Evolutionary conservation across 2,797 vertebrate species (phyloP).

Genomic region (Chaunax sp.): DNA sequence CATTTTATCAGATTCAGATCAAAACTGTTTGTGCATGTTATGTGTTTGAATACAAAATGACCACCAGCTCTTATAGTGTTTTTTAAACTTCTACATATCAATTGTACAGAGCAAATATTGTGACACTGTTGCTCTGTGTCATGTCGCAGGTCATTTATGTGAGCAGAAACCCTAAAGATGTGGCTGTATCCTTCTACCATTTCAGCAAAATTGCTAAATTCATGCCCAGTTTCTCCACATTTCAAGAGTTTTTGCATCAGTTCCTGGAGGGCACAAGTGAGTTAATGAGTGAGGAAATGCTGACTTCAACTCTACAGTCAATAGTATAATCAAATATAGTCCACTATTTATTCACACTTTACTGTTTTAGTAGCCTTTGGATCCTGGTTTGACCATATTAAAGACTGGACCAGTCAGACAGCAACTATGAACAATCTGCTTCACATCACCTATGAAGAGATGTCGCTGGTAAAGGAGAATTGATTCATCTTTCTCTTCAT

Average conservation of each 20-base stretch:
- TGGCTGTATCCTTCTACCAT: conserved; percentile 88
- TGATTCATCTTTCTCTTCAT: background rate
- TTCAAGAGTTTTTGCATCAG: conserved; percentile 81
- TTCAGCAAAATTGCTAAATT: conserved; percentile 90
- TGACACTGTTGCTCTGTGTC: background rate
- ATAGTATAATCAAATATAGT: background rate
- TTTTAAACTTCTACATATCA: no score
- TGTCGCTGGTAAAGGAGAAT: conserved; percentile 81
- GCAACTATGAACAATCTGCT: conserved; percentile 77
- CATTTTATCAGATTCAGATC: no score
- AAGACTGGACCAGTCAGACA: conserved; percentile 84
- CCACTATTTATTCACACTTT: background rate
- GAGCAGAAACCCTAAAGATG: conserved; percentile 90
- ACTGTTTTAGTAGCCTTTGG: conserved; percentile 86
- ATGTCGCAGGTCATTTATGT: conserved; percentile 87
- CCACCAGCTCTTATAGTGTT: no score
- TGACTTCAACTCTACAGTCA: no score
- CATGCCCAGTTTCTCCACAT: conserved; percentile 81
- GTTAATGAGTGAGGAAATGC: conserved; percentile 18
- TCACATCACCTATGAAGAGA: conserved; percentile 88
- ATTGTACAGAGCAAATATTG: no score
- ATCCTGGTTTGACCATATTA: conserved; percentile 92
- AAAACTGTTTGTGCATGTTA: no score
- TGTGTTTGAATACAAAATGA: no score
- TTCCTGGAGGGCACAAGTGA: conserved; percentile 86